Evolutionary conservation across 2,797 vertebrate species (phyloP).

Genomic region (Chaenodraco wilsoni): DNA sequence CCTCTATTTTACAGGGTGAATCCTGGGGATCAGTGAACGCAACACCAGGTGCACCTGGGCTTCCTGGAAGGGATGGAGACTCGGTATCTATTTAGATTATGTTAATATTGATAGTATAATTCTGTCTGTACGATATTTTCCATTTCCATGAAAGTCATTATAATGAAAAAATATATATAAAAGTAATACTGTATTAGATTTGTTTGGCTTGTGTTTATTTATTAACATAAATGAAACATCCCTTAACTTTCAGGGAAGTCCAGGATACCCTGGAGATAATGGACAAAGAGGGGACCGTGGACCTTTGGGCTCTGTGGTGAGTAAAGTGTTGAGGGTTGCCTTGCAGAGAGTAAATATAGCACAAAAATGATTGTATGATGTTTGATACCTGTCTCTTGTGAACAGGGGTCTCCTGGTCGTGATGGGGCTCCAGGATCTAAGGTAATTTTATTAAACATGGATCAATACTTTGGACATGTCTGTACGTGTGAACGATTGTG

Average conservation of each 20-base stretch:
- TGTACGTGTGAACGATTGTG: not conserved
- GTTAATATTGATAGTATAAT: not conserved
- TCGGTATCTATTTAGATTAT: conserved; percentile 41
- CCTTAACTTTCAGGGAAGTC: conserved; percentile 46
- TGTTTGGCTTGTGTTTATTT: not conserved
- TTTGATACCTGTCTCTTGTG: conserved; percentile 12
- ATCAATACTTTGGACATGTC: not conserved
- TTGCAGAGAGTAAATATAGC: not conserved
- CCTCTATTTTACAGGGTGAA: conserved; percentile 61
- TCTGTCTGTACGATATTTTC: not conserved
- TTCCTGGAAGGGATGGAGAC: conserved; percentile 45
- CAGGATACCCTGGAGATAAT: conserved; percentile 38
- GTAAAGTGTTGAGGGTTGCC: conserved; percentile 4
- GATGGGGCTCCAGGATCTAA: conserved; percentile 60
- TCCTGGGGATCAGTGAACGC: not conserved
- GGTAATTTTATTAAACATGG: conserved; percentile 45
- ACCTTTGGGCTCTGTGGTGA: conserved; percentile 39
- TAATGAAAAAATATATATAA: not conserved
- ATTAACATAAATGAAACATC: not conserved
- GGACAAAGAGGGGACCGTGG: conserved; percentile 57
- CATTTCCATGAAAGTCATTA: not conserved
- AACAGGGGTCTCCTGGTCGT: conserved; percentile 55
- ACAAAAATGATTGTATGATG: not conserved
- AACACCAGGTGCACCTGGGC: conserved; percentile 11
- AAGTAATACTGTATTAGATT: not conserved